Evolutionary conservation across 2,888 invertebrate species (phyloP).

Genomic region (Acheta domesticus): DNA sequence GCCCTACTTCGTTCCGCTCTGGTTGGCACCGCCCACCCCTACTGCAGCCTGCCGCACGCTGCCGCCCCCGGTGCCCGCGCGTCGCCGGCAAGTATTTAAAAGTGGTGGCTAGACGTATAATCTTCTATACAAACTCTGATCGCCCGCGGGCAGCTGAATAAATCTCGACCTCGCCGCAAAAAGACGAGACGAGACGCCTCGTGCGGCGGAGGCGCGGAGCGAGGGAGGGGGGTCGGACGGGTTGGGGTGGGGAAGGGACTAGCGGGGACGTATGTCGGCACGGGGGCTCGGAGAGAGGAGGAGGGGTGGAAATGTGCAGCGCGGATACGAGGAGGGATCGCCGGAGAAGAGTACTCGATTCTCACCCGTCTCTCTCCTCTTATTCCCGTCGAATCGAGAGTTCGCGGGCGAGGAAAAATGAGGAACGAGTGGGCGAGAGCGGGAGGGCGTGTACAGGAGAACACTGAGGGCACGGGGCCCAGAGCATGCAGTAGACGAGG

Average conservation of each 20-base stretch:
- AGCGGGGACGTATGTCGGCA: background rate
- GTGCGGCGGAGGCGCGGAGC: background rate
- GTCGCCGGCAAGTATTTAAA: background rate
- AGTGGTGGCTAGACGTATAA: slow-evolving; percentile 2
- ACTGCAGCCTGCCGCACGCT: background rate
- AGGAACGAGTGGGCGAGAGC: too few relatives aligned
- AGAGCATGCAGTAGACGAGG: too few relatives aligned
- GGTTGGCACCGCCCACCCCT: background rate
- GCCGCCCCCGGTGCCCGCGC: background rate
- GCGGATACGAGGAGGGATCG: too few relatives aligned
- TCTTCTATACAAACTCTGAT: slow-evolving; percentile 18
- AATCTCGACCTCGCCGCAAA: background rate
- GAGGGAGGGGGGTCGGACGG: background rate
- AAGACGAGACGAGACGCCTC: background rate
- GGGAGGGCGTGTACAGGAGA: too few relatives aligned
- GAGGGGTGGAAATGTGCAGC: background rate
- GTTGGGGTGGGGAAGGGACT: background rate
- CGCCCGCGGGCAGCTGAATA: background rate
- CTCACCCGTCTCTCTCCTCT: too few relatives aligned
- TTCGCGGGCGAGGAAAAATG: too few relatives aligned
- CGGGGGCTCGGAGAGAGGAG: background rate
- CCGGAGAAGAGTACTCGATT: too few relatives aligned
- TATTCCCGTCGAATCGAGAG: too few relatives aligned
- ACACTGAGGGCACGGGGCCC: too few relatives aligned
- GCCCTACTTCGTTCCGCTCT: too few relatives aligned